Percentiles rank a stretch among this genome's conserved stretches.
Evolutionary conservation across 2,797 vertebrate species (phyloP).

Genomic region (Brachyrhaphis roseni): DNA sequence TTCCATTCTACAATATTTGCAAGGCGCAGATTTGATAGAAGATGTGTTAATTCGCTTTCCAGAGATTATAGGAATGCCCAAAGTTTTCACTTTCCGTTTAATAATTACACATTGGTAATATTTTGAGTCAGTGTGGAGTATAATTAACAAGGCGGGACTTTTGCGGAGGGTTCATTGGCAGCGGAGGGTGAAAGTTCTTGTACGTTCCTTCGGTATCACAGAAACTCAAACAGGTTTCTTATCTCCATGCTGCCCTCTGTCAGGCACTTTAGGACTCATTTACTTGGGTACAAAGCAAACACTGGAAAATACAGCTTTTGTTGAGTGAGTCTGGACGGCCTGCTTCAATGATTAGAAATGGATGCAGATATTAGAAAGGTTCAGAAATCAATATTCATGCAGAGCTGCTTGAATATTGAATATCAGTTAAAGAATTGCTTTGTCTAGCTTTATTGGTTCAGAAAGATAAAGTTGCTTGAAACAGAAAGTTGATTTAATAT

Average conservation of each 20-base stretch:
- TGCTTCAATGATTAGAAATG: background rate
- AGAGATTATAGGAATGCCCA: background rate
- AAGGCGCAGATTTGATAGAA: background rate
- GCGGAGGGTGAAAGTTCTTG: slow-evolving; percentile 7
- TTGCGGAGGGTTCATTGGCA: slow-evolving; percentile 11
- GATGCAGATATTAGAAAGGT: background rate
- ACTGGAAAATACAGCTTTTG: slow-evolving; percentile 47
- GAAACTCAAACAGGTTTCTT: slow-evolving; percentile 63
- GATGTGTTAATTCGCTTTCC: background rate
- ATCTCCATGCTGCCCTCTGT: slow-evolving; percentile 42
- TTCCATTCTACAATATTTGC: background rate
- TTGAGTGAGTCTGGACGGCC: slow-evolving; percentile 11
- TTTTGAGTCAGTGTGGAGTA: background rate
- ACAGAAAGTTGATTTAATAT: background rate
- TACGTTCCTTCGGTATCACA: slow-evolving; percentile 46
- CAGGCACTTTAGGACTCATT: slow-evolving; percentile 51
- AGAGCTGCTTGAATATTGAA: background rate
- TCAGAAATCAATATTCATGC: background rate
- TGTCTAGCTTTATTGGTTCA: background rate
- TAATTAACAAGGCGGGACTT: background rate
- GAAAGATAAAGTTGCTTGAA: background rate
- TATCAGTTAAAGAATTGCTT: background rate
- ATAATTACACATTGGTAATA: background rate
- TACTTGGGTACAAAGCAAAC: slow-evolving; percentile 44
- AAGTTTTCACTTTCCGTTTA: background rate